Evolutionary conservation across 2,888 invertebrate species (phyloP).

Genomic region (Rhingia rostrata): DNA sequence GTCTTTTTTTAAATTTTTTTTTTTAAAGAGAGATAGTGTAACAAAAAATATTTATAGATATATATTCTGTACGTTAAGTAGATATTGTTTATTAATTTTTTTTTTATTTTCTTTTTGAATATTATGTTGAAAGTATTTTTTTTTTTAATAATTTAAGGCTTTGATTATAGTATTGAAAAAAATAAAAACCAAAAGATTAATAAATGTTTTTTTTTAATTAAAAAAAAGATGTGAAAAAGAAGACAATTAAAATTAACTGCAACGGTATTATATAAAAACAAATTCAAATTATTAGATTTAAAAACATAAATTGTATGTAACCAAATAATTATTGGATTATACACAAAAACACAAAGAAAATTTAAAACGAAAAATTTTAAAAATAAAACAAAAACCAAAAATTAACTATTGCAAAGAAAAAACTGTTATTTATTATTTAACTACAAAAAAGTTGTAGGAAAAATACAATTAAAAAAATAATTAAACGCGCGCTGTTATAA

Average conservation of each 20-base stretch:
- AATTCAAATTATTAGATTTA: conserved; percentile 31
- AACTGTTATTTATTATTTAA: conserved; percentile 71
- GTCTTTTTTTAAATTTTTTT: neutral
- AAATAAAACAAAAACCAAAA: conserved; percentile 10
- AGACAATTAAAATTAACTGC: conserved; percentile 24
- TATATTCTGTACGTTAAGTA: conserved; percentile 58
- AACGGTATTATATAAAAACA: conserved; percentile 61
- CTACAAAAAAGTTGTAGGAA: conserved; percentile 34
- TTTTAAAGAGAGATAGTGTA: conserved; percentile 28
- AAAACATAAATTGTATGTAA: conserved; percentile 42
- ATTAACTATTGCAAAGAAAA: neutral
- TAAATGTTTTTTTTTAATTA: conserved; percentile 17
- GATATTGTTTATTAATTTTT: conserved; percentile 57
- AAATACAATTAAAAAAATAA: conserved; percentile 6
- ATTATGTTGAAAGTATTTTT: conserved; percentile 49
- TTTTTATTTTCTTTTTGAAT: conserved; percentile 31
- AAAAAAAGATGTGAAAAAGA: conserved; percentile 26
- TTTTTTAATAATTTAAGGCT: conserved; percentile 50
- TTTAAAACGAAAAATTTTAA: conserved; percentile 27
- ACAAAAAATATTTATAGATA: conserved; percentile 29
- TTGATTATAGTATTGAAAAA: conserved; percentile 47
- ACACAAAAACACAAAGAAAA: conserved; percentile 23
- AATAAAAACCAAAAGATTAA: conserved; percentile 54
- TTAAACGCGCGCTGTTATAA: conserved; percentile 52
- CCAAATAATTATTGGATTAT: conserved; percentile 38